phyloP scores from a whole-genome alignment of 2,888 invertebrate genomes.

The Agrenia bidenticulata region DNA sequence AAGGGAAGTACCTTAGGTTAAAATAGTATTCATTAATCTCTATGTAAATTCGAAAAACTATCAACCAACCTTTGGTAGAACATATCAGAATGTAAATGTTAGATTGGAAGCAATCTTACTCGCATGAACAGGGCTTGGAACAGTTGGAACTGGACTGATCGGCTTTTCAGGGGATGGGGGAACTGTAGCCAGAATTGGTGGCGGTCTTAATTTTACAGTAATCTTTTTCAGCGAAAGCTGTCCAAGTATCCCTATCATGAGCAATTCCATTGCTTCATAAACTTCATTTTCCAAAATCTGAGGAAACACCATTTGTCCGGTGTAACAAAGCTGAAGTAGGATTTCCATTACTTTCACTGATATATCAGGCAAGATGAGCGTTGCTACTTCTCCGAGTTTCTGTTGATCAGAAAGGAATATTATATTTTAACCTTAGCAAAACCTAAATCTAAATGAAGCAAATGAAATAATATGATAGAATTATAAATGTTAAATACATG shows the following conservation, averaged over 20 bases:
- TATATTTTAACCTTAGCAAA: too few relatives aligned
- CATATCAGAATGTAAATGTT: too few relatives aligned
- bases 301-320: conserved; percentile 37
- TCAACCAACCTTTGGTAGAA: too few relatives aligned
- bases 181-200: too few relatives aligned
- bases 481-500: conserved; percentile 33
- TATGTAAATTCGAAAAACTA: too few relatives aligned
- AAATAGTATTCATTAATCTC: too few relatives aligned
- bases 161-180: too few relatives aligned
- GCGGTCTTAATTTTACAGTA: neutral
- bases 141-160: too few relatives aligned
- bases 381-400: conserved; percentile 41
- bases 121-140: too few relatives aligned
- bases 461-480: neutral
- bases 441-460: too few relatives aligned
- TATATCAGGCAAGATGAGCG: conserved; percentile 46
- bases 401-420: conserved; percentile 4
- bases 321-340: conserved; percentile 43
- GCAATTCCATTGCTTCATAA: conserved; percentile 31
- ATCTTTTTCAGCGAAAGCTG: conserved; percentile 24
- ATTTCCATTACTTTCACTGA: conserved; percentile 33
- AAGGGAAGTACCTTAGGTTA: too few relatives aligned
- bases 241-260: conserved; percentile 33
- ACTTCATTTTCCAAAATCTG: conserved; percentile 36
- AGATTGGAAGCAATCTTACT: too few relatives aligned